Evolutionary conservation across 2,888 invertebrate genomes (phyloP).

Genomic region (Drosophila yooni): DNA sequence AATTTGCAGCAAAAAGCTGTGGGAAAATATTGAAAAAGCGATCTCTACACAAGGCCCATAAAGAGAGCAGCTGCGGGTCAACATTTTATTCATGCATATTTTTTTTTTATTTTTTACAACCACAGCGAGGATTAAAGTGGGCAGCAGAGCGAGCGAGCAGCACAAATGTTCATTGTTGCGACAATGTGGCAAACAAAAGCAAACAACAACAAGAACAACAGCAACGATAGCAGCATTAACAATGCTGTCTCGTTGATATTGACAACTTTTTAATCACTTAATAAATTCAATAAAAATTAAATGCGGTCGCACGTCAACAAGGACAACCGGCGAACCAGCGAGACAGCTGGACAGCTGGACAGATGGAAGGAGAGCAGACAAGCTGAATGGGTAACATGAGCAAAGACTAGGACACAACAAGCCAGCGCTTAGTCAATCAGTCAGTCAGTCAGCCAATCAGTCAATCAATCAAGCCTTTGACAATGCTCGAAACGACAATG

Average conservation of each 20-base stretch:
- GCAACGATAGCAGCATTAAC: conserved; percentile 47
- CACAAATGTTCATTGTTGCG: conserved; percentile 54
- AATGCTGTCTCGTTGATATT: conserved; percentile 77
- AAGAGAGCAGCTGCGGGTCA: conserved; percentile 35
- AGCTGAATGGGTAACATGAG: conserved; percentile 29
- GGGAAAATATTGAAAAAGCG: conserved; percentile 77
- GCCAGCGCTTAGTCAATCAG: conserved; percentile 32
- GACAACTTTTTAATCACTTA: conserved; percentile 85
- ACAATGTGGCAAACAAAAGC: conserved; percentile 74
- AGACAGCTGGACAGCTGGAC: conserved; percentile 2
- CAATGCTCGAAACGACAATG: conserved; percentile 56
- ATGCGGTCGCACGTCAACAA: conserved; percentile 82
- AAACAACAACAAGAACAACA: conserved; percentile 53
- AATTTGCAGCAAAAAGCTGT: conserved; percentile 70
- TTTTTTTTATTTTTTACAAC: conserved; percentile 20
- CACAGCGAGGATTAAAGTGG: conserved; percentile 17
- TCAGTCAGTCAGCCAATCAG: conserved; percentile 23
- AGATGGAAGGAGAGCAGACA: conserved; percentile 10
- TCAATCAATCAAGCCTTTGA: conserved; percentile 59
- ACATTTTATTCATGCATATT: conserved; percentile 20
- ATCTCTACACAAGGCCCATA: conserved; percentile 73
- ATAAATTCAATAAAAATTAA: conserved; percentile 84
- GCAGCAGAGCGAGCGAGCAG: not conserved
- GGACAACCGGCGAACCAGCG: conserved; percentile 41
- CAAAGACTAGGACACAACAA: conserved; percentile 24